phyloP scores from a whole-genome alignment of 2,797 vertebrate species.

The Pyrocephalus nanus region DNA sequence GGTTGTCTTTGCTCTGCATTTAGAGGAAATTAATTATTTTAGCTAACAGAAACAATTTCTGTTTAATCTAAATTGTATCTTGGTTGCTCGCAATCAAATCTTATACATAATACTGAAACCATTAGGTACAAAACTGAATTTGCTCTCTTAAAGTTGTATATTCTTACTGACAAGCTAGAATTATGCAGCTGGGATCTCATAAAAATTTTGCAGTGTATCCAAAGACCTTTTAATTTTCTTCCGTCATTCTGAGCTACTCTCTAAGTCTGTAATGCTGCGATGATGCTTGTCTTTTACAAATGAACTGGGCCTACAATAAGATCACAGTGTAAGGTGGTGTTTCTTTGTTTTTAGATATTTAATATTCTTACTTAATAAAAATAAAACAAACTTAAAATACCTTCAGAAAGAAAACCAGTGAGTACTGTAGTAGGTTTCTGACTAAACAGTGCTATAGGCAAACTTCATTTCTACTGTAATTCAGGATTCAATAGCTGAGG shows the following conservation, averaged over 20 bases:
- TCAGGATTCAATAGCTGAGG: neutral
- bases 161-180: neutral
- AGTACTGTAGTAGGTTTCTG: neutral
- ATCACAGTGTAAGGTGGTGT: neutral
- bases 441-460: neutral
- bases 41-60: neutral
- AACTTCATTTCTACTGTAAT: neutral
- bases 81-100: neutral
- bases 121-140: neutral
- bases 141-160: neutral
- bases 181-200: neutral
- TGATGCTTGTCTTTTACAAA: neutral
- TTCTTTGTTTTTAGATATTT: neutral
- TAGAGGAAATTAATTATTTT: neutral
- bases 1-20: neutral
- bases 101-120: neutral
- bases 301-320: neutral
- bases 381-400: neutral
- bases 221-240: neutral
- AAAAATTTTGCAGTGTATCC: neutral
- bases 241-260: neutral
- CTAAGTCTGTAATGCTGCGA: neutral
- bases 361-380: neutral
- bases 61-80: constrained; percentile 11
- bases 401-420: neutral